These are phyloP conservation scores for Clytia hemisphaerica DNA, from an alignment of 30 jellyfish, hydroid and myxozoan species.

Conservation along the genomic window DNA sequence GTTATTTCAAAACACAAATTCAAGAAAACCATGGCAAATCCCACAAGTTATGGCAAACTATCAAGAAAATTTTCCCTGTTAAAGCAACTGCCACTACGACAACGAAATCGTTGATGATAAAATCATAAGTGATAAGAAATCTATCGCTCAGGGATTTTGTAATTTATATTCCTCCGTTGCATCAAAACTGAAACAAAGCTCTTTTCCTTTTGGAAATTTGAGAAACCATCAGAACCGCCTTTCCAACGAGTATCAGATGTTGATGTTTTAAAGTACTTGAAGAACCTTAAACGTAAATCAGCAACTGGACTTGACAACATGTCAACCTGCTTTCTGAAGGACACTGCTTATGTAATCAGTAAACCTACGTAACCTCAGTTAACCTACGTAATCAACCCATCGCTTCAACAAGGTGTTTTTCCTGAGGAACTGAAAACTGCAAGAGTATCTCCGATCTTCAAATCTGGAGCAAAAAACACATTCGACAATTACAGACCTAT, in stretches of 20 bases:
- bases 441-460: neutral
- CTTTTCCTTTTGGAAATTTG: neutral
- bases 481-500: conserved; percentile 49
- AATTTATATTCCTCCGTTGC: neutral
- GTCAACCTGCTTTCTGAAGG: neutral
- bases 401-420: neutral
- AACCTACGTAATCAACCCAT: neutral
- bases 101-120: too few species aligned
- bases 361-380: too few species aligned
- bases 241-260: conserved; percentile 5
- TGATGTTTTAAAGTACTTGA: conserved; percentile 12
- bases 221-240: too few species aligned
- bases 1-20: too few species aligned
- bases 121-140: too few species aligned
- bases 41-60: too few species aligned
- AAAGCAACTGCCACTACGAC: too few species aligned
- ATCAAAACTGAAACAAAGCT: neutral
- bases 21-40: too few species aligned
- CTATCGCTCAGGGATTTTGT: neutral
- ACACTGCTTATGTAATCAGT: neutral
- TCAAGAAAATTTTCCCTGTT: too few species aligned
- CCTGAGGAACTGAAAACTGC: neutral
- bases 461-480: conserved; percentile 27
- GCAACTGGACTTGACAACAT: neutral
- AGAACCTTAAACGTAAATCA: neutral